phyloP scores from a whole-genome alignment of 1,140 invertebrate species.

The Brachionus manjavacas region DNA sequence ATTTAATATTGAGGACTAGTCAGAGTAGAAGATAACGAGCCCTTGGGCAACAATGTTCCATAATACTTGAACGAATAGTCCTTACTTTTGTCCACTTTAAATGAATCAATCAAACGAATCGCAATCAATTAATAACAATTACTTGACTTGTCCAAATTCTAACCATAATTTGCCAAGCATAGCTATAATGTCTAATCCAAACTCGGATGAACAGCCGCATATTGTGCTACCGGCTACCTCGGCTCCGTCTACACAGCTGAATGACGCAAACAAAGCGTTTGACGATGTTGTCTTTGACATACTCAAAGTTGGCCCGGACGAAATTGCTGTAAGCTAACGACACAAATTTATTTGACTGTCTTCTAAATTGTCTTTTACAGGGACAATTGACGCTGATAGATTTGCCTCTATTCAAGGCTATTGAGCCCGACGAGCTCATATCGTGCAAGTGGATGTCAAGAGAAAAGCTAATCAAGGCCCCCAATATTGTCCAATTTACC shows the following conservation, averaged over 20 bases:
- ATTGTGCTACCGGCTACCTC: neutral
- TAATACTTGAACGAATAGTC: neutral
- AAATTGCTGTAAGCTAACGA: slow-evolving; percentile 59
- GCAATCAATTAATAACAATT: slow-evolving; percentile 17
- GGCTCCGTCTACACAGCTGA: neutral
- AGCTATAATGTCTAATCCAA: slow-evolving; percentile 19
- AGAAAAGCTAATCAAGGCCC: slow-evolving; percentile 77
- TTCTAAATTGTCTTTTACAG: slow-evolving; percentile 64
- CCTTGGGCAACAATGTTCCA: neutral
- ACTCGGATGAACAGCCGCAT: slow-evolving; percentile 8
- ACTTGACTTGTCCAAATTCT: neutral
- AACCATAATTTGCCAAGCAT: neutral
- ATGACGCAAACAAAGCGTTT: slow-evolving; percentile 23
- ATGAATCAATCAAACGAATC: slow-evolving; percentile 32
- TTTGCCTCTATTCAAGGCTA: slow-evolving; percentile 73
- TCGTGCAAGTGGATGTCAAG: slow-evolving; percentile 88
- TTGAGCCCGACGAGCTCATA: slow-evolving; percentile 77
- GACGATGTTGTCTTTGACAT: slow-evolving; percentile 57
- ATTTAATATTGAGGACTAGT: neutral
- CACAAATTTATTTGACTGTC: neutral
- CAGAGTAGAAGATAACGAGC: neutral
- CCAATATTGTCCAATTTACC: slow-evolving; percentile 89
- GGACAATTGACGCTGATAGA: slow-evolving; percentile 84
- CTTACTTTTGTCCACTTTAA: neutral
- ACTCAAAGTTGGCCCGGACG: slow-evolving; percentile 58